Conservation (phyloP, 1,140 invertebrate species). For the Trissolcus basalis region DNA sequence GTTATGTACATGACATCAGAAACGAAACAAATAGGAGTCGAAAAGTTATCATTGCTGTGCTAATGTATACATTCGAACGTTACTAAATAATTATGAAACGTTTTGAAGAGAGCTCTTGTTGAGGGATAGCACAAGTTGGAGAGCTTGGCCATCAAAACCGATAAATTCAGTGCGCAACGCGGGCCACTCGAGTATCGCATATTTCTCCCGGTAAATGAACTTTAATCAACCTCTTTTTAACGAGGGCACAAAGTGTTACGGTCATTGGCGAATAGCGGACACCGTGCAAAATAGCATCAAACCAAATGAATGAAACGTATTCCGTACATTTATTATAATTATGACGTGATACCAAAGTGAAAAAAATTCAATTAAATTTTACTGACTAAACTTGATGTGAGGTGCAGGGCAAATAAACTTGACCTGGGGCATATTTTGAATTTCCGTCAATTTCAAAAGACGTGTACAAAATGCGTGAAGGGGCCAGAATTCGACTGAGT, state of each 20-base stretch:
- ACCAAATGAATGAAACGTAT: constrained; percentile 13
- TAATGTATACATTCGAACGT: constrained; percentile 3
- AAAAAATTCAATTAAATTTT: too few relatives aligned
- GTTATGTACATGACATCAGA: too few relatives aligned
- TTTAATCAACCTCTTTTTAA: constrained; percentile 7
- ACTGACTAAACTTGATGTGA: too few relatives aligned
- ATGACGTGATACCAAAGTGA: too few relatives aligned
- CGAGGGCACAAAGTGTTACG: background rate
- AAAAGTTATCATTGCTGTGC: background rate
- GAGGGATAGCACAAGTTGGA: constrained; percentile 4
- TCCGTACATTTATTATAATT: too few relatives aligned
- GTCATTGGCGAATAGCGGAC: constrained; percentile 1
- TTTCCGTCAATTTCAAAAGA: too few relatives aligned
- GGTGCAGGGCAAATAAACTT: too few relatives aligned
- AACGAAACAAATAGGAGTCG: background rate
- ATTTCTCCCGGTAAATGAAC: constrained; percentile 20
- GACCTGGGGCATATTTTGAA: too few relatives aligned
- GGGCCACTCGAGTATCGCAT: background rate
- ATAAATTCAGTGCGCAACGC: background rate
- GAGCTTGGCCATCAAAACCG: constrained; percentile 1
- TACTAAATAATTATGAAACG: constrained; percentile 7
- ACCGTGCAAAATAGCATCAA: constrained; percentile 11
- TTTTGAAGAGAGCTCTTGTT: background rate
- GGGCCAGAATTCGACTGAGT: too few relatives aligned
- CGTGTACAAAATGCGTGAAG: too few relatives aligned